A percentile compares a stretch with the other conserved stretches of the same genome.
These are phyloP conservation scores for Limonius californicus DNA, from an alignment of 1,140 invertebrate genomes.

Conservation along the genomic window DNA sequence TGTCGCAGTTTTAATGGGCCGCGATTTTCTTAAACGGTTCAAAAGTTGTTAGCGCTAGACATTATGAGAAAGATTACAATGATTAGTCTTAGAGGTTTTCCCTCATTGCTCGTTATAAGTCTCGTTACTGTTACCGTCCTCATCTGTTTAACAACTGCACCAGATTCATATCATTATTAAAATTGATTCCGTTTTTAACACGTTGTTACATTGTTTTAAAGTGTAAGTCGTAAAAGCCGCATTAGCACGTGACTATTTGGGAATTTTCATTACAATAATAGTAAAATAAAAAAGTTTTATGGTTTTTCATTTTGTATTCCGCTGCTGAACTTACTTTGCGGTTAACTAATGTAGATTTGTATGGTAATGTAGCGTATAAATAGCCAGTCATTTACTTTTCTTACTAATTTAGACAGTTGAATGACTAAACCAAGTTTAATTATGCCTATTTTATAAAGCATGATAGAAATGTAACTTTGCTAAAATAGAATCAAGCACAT, in stretches of 20 bases:
- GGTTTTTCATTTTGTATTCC: not conserved
- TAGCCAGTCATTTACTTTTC: too few species aligned
- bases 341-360: constrained; percentile 8
- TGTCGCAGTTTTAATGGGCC: constrained; percentile 46
- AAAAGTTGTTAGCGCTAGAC: constrained; percentile 47
- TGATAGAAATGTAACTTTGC: too few species aligned
- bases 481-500: too few species aligned
- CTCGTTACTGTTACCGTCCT: constrained; percentile 42
- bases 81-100: constrained; percentile 46
- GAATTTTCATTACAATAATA: not conserved
- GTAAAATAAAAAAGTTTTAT: not conserved
- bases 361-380: too few species aligned
- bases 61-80: constrained; percentile 45
- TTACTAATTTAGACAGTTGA: not conserved
- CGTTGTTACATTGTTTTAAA: constrained; percentile 30
- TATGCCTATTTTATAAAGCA: too few species aligned
- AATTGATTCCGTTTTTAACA: constrained; percentile 33
- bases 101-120: constrained; percentile 39
- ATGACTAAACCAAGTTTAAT: too few species aligned
- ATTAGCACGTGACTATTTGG: constrained; percentile 16
- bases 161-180: constrained; percentile 37
- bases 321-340: not conserved
- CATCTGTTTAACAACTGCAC: constrained; percentile 41
- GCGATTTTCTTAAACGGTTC: constrained; percentile 47
- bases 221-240: constrained; percentile 22